Evolutionary conservation across 2,113 vertebrate species (phyloP).

Genomic region (Andinoacara biseriatus): DNA sequence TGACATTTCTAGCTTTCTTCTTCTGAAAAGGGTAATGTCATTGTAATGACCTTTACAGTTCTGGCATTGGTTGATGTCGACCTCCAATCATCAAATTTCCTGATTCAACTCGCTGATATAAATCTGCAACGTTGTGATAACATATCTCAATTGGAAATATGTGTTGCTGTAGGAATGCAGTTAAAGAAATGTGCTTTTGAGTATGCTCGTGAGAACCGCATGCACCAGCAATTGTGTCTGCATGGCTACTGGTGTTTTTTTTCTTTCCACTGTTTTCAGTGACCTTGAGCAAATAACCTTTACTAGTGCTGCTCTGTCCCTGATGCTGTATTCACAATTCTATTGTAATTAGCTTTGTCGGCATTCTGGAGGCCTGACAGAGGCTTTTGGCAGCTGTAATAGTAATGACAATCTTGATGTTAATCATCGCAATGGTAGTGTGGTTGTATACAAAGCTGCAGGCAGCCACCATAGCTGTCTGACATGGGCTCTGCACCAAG

Average conservation of each 20-base stretch:
- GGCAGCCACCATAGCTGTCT: conserved; percentile 40
- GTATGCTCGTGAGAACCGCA: not conserved
- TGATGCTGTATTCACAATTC: conserved; percentile 27
- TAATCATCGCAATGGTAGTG: conserved; percentile 58
- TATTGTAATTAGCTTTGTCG: conserved; percentile 16
- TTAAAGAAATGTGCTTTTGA: not conserved
- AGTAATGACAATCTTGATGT: conserved; percentile 60
- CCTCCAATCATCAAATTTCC: conserved; percentile 41
- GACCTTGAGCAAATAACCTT: conserved; percentile 78
- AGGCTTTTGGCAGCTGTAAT: conserved; percentile 47
- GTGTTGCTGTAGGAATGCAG: not conserved
- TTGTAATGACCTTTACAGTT: conserved; percentile 80
- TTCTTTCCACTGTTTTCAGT: conserved; percentile 48
- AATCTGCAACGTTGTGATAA: conserved; percentile 38
- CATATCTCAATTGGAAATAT: conserved; percentile 13
- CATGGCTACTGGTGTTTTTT: conserved; percentile 15
- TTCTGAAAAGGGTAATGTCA: conserved; percentile 76
- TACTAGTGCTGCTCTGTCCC: conserved; percentile 30
- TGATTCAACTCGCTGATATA: conserved; percentile 37
- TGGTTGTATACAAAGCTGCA: conserved; percentile 17
- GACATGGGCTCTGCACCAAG: conserved; percentile 62
- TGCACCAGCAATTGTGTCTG: conserved; percentile 29
- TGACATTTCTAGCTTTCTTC: conserved; percentile 66
- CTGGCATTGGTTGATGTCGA: conserved; percentile 45
- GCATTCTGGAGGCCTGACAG: conserved; percentile 35